These are phyloP conservation scores for Nephrotoma guestfalica DNA, from an alignment of 2,888 invertebrate species.

Conservation along the genomic window DNA sequence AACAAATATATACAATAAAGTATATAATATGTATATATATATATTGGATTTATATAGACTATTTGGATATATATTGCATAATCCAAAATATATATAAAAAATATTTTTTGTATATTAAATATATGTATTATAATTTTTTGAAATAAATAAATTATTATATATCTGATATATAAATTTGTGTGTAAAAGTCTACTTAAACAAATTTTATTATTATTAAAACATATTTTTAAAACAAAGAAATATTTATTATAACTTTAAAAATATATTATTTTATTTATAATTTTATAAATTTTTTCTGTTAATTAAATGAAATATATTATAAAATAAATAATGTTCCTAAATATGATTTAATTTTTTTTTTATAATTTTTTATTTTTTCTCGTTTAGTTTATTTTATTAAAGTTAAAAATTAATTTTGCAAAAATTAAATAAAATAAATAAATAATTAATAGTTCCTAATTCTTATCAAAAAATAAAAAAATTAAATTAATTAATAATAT, in stretches of 20 bases:
- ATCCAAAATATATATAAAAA: too few relatives aligned
- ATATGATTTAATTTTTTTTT: neutral
- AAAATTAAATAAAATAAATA: neutral
- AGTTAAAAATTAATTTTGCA: neutral
- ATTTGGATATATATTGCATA: too few relatives aligned
- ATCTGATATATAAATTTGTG: neutral
- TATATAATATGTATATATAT: too few relatives aligned
- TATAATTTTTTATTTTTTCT: neutral
- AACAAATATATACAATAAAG: too few relatives aligned
- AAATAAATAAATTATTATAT: neutral
- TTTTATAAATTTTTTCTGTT: neutral
- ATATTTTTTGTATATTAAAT: too few relatives aligned
- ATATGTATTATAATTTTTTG: neutral
- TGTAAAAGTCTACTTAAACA: neutral
- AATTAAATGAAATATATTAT: neutral
- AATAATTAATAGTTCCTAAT: neutral
- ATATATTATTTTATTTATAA: neutral
- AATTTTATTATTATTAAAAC: neutral
- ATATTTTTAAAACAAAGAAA: neutral
- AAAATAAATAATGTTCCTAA: neutral
- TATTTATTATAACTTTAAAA: neutral
- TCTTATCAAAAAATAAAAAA: neutral
- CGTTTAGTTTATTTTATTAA: neutral
- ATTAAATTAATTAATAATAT: neutral
- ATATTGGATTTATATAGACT: too few relatives aligned